Evolutionary conservation across 1,140 invertebrate species (phyloP).

Genomic region (Microplitis mediator): DNA sequence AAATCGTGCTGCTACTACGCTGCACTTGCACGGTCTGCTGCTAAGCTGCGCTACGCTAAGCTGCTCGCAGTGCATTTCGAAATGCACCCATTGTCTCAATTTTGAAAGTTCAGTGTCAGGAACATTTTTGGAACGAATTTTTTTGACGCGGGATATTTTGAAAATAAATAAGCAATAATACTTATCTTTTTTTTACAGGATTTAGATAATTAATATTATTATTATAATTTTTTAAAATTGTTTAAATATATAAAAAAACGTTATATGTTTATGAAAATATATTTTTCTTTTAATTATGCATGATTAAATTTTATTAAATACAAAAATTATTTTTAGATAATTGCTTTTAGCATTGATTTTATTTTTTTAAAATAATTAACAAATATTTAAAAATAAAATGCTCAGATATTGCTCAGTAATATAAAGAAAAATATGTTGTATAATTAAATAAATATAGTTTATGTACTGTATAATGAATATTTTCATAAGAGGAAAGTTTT

Average conservation of each 20-base stretch:
- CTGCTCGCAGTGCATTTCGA: too few species aligned
- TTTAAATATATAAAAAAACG: background rate
- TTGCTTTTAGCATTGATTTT: too few species aligned
- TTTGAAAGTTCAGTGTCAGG: too few species aligned
- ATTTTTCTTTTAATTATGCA: background rate
- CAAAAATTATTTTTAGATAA: conserved; percentile 7
- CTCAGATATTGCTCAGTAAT: conserved; percentile 10
- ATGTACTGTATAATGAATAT: background rate
- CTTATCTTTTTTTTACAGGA: conserved; percentile 22
- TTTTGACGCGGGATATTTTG: background rate
- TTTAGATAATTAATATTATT: conserved; percentile 23
- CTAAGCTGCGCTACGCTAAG: too few species aligned
- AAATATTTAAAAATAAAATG: background rate
- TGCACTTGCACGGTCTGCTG: too few species aligned
- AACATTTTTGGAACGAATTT: too few species aligned
- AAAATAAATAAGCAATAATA: background rate
- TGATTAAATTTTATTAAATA: too few species aligned
- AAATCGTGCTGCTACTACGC: too few species aligned
- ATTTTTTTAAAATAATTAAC: too few species aligned
- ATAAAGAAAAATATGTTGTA: background rate
- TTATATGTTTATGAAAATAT: background rate
- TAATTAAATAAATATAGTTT: background rate
- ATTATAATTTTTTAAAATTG: background rate
- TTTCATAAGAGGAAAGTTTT: conserved; percentile 12
- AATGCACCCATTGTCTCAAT: too few species aligned